Percentiles rank a stretch among this genome's conserved stretches.
phyloP scores from a whole-genome alignment of 2,888 invertebrate species.

The Chymomyza fuscimana region DNA sequence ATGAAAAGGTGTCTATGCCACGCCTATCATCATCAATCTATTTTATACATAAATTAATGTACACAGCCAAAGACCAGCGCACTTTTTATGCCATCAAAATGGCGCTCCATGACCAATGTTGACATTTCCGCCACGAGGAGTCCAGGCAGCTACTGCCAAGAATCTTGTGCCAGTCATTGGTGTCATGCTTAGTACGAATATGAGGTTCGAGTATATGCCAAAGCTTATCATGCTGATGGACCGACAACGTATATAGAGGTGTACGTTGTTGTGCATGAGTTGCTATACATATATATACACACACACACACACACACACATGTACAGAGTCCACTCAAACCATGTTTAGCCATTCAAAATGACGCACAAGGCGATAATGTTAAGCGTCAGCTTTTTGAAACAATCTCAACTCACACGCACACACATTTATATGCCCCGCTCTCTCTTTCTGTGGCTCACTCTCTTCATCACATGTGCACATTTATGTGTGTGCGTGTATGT shows the following conservation, averaged over 20 bases:
- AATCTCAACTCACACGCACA: slow-evolving; percentile 52
- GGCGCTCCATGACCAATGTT: slow-evolving; percentile 39
- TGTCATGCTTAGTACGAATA: slow-evolving; percentile 44
- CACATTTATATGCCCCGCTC: background rate
- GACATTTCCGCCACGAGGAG: slow-evolving; percentile 50
- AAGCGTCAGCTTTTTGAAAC: slow-evolving; percentile 66
- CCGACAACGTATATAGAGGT: slow-evolving; percentile 21
- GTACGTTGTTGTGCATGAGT: slow-evolving; percentile 26
- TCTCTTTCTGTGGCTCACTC: background rate
- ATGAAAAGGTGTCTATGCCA: background rate
- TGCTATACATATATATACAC: slow-evolving; percentile 14
- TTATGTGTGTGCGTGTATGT: background rate
- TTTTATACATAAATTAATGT: slow-evolving; percentile 22
- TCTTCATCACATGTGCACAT: background rate
- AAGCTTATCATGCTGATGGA: slow-evolving; percentile 56
- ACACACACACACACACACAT: slow-evolving; percentile 17
- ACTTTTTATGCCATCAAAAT: slow-evolving; percentile 17
- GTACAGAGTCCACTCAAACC: slow-evolving; percentile 16
- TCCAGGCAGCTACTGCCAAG: background rate
- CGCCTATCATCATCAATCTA: slow-evolving; percentile 34
- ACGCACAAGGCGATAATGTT: slow-evolving; percentile 60
- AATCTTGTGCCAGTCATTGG: slow-evolving; percentile 13
- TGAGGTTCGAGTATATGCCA: slow-evolving; percentile 20
- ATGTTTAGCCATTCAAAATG: slow-evolving; percentile 43
- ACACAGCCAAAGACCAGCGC: slow-evolving; percentile 22